Conservation (phyloP, 2,113 vertebrate species). For the Oreochromis spilurus region DNA sequence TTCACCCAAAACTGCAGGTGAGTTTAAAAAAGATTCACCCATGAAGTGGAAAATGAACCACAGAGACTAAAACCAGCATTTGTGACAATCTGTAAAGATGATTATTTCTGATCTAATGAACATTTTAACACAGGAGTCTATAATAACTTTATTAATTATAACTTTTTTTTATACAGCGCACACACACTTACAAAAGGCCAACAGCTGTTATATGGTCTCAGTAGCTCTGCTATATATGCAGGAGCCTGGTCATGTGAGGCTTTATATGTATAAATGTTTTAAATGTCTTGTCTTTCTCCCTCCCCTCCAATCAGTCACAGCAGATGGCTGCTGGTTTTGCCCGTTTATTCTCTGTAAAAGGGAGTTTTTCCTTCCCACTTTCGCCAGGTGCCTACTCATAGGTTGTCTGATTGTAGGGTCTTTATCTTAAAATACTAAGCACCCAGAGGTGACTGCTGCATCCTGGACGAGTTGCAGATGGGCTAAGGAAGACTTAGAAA, state of each 20-base stretch:
- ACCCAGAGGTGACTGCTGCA: not conserved
- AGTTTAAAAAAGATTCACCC: not conserved
- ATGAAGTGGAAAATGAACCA: too few relatives aligned
- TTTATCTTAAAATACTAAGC: not conserved
- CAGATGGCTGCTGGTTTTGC: accelerated
- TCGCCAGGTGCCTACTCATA: not conserved
- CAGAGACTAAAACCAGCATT: too few relatives aligned
- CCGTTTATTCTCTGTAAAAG: not conserved
- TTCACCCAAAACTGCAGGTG: not conserved
- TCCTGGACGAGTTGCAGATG: not conserved
- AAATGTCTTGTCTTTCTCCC: not conserved
- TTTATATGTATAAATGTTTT: not conserved
- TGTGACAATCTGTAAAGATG: too few relatives aligned
- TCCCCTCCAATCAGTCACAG: not conserved
- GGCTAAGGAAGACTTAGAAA: not conserved
- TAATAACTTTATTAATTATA: too few relatives aligned
- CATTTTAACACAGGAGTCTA: too few relatives aligned
- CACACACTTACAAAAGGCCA: too few relatives aligned
- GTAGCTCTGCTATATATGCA: too few relatives aligned
- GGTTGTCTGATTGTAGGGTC: not conserved
- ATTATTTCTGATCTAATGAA: too few relatives aligned
- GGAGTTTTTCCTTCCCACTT: not conserved
- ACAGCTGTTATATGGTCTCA: too few relatives aligned
- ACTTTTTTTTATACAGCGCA: too few relatives aligned
- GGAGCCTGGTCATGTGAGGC: not conserved